Conservation (phyloP, 2,888 invertebrate genomes). For the Odiellus spinosus region DNA sequence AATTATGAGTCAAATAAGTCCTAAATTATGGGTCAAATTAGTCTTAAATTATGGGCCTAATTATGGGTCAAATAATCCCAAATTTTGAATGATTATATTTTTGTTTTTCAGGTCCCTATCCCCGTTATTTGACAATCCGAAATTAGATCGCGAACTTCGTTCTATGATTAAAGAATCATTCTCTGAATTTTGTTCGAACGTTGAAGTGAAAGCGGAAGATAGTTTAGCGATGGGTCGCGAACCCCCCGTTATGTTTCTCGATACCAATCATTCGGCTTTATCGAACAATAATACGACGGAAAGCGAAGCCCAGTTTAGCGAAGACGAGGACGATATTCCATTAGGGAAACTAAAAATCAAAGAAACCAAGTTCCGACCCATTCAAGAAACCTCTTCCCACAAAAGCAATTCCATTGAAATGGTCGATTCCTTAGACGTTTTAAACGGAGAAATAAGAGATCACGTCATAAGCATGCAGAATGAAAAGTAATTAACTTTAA, state of each 20-base stretch:
- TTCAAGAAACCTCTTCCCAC: conserved; percentile 23
- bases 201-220: conserved; percentile 3
- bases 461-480: conserved; percentile 40
- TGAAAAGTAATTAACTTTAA: conserved; percentile 37
- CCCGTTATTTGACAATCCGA: conserved; percentile 72
- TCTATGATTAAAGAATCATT: conserved; percentile 76
- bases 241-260: conserved; percentile 18
- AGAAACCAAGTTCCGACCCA: conserved; percentile 29
- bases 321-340: conserved; percentile 53
- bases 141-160: conserved; percentile 65
- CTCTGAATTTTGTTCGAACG: conserved; percentile 59
- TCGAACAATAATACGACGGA: conserved; percentile 25
- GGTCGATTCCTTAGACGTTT: conserved; percentile 29
- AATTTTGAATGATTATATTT: too few relatives aligned
- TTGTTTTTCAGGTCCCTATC: conserved; percentile 55
- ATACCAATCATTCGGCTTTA: conserved; percentile 18
- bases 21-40: too few relatives aligned
- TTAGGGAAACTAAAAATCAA: conserved; percentile 45
- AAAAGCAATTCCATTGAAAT: conserved; percentile 28
- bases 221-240: conserved; percentile 4
- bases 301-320: conserved; percentile 60
- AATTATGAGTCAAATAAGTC: too few relatives aligned
- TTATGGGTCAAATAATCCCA: too few relatives aligned
- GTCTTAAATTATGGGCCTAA: too few relatives aligned
- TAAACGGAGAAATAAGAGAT: conserved; percentile 41